Evolutionary conservation across 2,797 vertebrate genomes (phyloP), one percentile per base, ranked within the genome.

Genomic region (Mycteria americana): DNA sequence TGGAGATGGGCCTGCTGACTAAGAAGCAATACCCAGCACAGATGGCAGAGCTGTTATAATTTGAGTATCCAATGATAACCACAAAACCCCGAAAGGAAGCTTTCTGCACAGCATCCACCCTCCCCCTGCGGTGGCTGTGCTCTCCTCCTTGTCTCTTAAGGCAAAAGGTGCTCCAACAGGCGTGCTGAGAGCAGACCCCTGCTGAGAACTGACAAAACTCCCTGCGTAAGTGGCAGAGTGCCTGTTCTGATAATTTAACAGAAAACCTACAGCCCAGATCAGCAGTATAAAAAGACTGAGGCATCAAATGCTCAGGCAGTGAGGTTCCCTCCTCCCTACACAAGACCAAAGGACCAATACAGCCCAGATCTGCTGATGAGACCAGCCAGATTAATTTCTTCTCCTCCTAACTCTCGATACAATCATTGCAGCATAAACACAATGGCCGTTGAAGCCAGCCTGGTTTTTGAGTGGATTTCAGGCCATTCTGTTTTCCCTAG

Each of bases 111-210:
- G 50, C n/a, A 24, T 13, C 21, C n/a, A 39, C 11, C 22, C 19
- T 68, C 39, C 12, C 21, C 3, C 43, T 59, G 50, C 0, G 1
- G 27, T 17, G 39, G 18, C 23, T 53, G 27, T 2, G 1, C 4
- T 33, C 10, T 67, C n/a, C 30, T 83, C 51, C 63, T 33, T 17
- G 10, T 33, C 33, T 60, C 41, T 46, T 7, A 16, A n/a, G 48
- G 67, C 27, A 50, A 39, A 87, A 53, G 24, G 46, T 27, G 51
- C 24, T 72, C 46, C 59, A 46, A 53, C 13, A 18, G 6, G 19
- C 10, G 10, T 11, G 5, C 27, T 37, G 50, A 53, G 73, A 79
- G 60, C 46, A 78, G 14, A 46, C 3, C 33, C 31, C 41, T 18
- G 33, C 6, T 45, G 63, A 74, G 48, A 77, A n/a, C 13, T 53